Evolutionary conservation across 1,140 invertebrate species (phyloP).

Genomic region (Campoletis sonorensis): DNA sequence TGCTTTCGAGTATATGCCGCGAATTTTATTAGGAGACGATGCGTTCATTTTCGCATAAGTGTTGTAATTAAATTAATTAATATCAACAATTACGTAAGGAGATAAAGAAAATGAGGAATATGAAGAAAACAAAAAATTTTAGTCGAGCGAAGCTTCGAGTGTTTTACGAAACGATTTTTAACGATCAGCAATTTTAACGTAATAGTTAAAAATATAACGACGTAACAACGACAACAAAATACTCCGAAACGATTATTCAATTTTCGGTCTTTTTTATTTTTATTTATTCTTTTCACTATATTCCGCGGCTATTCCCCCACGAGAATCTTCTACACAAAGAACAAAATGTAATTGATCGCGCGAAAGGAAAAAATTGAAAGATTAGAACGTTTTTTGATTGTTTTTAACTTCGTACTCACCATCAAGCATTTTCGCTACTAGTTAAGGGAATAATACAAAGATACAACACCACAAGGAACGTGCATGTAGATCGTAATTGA

Average conservation of each 20-base stretch:
- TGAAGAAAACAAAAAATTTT: background rate
- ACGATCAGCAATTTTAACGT: constrained; percentile 44
- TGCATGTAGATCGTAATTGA: background rate
- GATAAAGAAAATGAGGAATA: background rate
- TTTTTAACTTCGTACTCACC: background rate
- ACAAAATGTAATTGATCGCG: background rate
- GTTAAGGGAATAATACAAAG: background rate
- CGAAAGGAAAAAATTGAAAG: background rate
- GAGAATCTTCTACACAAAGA: background rate
- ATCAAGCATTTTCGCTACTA: background rate
- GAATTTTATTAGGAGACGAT: constrained; percentile 5
- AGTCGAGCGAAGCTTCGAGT: background rate
- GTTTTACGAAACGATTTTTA: constrained; percentile 40
- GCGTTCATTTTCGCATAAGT: background rate
- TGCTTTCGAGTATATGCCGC: constrained; percentile 55
- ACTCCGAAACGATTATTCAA: background rate
- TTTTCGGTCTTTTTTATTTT: background rate
- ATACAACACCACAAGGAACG: background rate
- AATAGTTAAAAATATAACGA: constrained; percentile 28
- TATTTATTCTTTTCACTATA: background rate
- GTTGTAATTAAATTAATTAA: constrained; percentile 26
- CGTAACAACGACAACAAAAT: background rate
- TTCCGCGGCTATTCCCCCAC: no score
- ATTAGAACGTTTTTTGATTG: background rate
- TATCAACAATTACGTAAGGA: background rate